Base-by-base conservation (phyloP, 2,797 vertebrate genomes). In the Sebastes cheni region DNA sequence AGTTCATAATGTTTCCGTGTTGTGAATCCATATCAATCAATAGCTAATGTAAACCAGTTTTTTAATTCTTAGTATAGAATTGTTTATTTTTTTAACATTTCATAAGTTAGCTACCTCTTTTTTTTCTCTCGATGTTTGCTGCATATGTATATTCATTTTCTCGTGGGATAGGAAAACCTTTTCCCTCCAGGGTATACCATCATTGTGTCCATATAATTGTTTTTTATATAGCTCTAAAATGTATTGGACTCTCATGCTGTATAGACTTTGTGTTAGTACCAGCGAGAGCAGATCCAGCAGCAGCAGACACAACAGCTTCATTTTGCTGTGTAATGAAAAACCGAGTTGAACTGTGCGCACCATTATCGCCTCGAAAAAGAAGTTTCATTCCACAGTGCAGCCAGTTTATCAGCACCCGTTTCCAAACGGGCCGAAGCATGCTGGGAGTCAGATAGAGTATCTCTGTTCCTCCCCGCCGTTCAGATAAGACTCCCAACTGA, bases 91-190 rank as follows among this genome's bases (percentile, higher is more conserved):
- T 85, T 14, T 88, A 62, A 66, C 67, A 25, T 86, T 79, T 85
- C 58, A 67, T 75, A 66, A 89, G 88, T 87, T 92, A 91, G 92
- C 93, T 93, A 93, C 93, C 94, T 95, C 89, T 70, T 55, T 55
- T 36, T 34, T 82, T n/a, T 18, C 14, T 72, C 73, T 52, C 18
- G 36, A n/a, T 25, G 5, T 83, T 77, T 80, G 42, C 55, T 85
- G 69, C 46, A 66, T 77, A 68, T 77, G 70, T 86, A 25, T 77
- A 67, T 84, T 82, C 4, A 25, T 79, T 76, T 87, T 87, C 54
- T 80, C 52, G 16, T 18, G 70, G 73, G 62, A 77, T 2, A 8
- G 78, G 52, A 54, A 5, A 14, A 16, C 23, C 20, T 69, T 18
- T 42, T 78, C 77, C 76, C 67, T 80, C 27, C 82, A 72, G 82